These are phyloP conservation scores for Eucidaris tribuloides DNA, from an alignment of 35 echinoderm and acorn worm species.

Conservation along the genomic window DNA sequence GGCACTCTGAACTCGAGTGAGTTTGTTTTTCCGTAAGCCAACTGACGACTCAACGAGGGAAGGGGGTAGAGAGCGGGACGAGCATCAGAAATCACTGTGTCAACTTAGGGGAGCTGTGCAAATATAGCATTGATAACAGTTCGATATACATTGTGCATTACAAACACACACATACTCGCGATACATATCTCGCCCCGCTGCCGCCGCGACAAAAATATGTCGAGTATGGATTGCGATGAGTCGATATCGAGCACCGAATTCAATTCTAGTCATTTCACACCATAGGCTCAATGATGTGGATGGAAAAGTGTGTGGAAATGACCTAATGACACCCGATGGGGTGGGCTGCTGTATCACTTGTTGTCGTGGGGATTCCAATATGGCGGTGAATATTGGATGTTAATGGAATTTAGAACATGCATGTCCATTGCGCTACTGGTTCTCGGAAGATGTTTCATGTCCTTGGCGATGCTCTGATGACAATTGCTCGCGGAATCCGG, in stretches of 20 bases:
- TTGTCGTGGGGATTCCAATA: too few relatives aligned
- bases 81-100: not conserved
- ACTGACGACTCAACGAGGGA: too few relatives aligned
- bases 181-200: not conserved
- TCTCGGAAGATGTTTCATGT: not conserved
- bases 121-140: not conserved
- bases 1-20: too few relatives aligned
- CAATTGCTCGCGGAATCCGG: not conserved
- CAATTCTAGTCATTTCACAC: not conserved
- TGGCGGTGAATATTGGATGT: too few relatives aligned
- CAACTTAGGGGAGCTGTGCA: not conserved
- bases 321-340: too few relatives aligned
- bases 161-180: not conserved
- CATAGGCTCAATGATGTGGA: not conserved
- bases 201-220: too few relatives aligned
- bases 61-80: too few relatives aligned
- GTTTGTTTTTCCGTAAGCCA: too few relatives aligned
- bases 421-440: not conserved
- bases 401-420: too few relatives aligned
- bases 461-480: not conserved
- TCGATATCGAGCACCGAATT: not conserved
- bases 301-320: too few relatives aligned
- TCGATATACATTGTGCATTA: not conserved
- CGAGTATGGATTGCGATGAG: too few relatives aligned
- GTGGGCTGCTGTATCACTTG: too few relatives aligned